A percentile compares a stretch with the other conserved stretches of the same genome.
Evolutionary conservation across 2,888 invertebrate genomes (phyloP).

Genomic region (Leptogaster cylindrica): DNA sequence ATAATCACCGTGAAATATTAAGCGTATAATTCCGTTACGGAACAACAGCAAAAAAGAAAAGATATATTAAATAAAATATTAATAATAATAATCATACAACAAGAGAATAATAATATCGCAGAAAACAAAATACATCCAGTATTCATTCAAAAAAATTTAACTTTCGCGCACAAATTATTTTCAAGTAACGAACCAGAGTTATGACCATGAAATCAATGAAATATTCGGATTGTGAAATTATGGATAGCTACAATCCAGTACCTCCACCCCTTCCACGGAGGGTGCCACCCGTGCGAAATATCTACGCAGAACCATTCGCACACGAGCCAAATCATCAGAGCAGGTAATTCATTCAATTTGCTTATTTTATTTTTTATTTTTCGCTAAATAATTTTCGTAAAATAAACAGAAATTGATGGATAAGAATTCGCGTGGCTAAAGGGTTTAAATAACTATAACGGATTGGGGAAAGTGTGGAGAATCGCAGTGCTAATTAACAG

Average conservation of each 20-base stretch:
- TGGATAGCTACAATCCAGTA: slow-evolving; percentile 63
- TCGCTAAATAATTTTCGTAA: not conserved
- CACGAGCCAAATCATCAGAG: slow-evolving; percentile 62
- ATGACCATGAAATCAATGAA: slow-evolving; percentile 64
- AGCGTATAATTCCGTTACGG: too few relatives aligned
- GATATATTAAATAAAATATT: not conserved
- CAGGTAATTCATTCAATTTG: slow-evolving; percentile 55
- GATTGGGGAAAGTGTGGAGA: too few relatives aligned
- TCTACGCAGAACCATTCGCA: slow-evolving; percentile 63
- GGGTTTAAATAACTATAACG: too few relatives aligned
- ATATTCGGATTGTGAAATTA: slow-evolving; percentile 64
- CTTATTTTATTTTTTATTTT: slow-evolving; percentile 19
- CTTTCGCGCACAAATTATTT: slow-evolving; percentile 17
- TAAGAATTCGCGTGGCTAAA: too few relatives aligned
- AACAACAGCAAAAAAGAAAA: not conserved
- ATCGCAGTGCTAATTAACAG: slow-evolving; percentile 20
- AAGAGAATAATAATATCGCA: too few relatives aligned
- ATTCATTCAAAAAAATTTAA: slow-evolving; percentile 2
- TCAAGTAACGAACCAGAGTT: slow-evolving; percentile 28
- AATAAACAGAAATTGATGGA: too few relatives aligned
- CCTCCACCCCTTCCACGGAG: slow-evolving; percentile 62
- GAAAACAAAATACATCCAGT: not conserved
- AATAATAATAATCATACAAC: too few relatives aligned
- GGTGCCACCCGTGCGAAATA: slow-evolving; percentile 62
- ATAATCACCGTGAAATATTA: slow-evolving; percentile 24